phyloP scores from a whole-genome alignment of 2,113 vertebrate genomes.

The Hemicordylus capensis region DNA sequence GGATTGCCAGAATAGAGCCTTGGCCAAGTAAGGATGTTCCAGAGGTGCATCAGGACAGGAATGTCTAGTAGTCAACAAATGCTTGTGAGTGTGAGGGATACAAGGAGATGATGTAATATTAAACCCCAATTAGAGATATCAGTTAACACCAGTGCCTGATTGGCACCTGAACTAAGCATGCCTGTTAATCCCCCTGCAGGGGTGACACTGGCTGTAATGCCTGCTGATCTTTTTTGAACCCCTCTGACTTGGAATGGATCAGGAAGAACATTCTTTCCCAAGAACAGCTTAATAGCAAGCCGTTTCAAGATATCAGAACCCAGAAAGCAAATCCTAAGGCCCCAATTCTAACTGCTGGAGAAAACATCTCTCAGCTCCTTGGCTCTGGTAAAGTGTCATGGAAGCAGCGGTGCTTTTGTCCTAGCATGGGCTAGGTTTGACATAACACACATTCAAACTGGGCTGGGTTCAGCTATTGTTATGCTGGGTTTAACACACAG shows the following conservation, averaged over 20 bases:
- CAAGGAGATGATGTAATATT: background rate
- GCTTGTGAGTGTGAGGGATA: background rate
- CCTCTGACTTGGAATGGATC: background rate
- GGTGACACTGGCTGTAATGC: background rate
- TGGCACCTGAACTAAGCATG: background rate
- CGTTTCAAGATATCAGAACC: background rate
- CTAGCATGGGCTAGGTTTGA: background rate
- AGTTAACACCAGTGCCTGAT: background rate
- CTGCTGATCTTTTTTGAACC: background rate
- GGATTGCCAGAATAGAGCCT: background rate
- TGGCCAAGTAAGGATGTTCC: background rate
- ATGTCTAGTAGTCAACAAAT: constrained; percentile 5
- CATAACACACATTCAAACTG: background rate
- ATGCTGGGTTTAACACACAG: background rate
- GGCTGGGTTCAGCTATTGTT: background rate
- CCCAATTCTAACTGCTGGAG: background rate
- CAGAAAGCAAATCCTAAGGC: background rate
- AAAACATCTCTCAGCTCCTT: background rate
- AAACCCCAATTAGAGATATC: background rate
- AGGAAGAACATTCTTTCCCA: background rate
- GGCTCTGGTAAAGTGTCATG: background rate
- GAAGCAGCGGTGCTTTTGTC: background rate
- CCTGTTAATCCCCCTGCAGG: background rate
- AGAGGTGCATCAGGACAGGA: background rate
- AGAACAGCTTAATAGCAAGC: background rate